Base-by-base conservation (phyloP, 2,888 invertebrate species). In the Watsonalla cultraria region DNA sequence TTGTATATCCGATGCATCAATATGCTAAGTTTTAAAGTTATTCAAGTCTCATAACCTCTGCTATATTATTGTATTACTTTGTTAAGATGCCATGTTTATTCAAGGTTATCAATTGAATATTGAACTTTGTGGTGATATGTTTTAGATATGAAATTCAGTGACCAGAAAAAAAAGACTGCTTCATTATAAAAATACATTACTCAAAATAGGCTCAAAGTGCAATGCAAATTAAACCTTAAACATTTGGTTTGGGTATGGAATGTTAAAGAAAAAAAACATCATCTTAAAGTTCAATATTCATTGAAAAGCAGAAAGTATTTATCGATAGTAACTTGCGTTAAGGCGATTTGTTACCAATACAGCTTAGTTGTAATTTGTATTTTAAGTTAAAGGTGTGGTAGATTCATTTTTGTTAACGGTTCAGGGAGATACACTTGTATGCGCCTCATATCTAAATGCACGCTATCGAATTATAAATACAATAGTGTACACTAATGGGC, bases 281-380 rank as follows among this genome's bases (percentile, higher is more conserved):
- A 5, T 42, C 11, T 11, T 11, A 42, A 42, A 42, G 42, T 42
- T 42, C 42, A 42, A 42, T 42, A 42, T 42, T 42, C 42, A 42
- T 11, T 42, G 42, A 11, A 5, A 53, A 45, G 46, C 54, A 45
- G 35, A 34, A 46, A 35, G 13, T 45, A 34, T n/a, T 24, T 46
- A 39, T 34, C n/a, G 33, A 14, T 8, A 48, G 39, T 53, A 37
- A 37, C 46, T 24, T 50, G 35, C 15, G 48, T 34, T 49, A 14
- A 49, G 35, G 34, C 46, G 35, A 34, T 33, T 59, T 59, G 66
- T 67, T 67, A 67, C 66, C 66, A 64, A 57, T 62, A 62, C 51
- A 56, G 55, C 52, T 59, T 58, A 57, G 52, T 47, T 50, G 49
- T 53, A 42, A 56, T 61, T 59, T 55, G 54, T 62, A 48, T 35